Base-by-base conservation (phyloP, 2,888 invertebrate genomes). In the Callosobruchus maculatus region DNA sequence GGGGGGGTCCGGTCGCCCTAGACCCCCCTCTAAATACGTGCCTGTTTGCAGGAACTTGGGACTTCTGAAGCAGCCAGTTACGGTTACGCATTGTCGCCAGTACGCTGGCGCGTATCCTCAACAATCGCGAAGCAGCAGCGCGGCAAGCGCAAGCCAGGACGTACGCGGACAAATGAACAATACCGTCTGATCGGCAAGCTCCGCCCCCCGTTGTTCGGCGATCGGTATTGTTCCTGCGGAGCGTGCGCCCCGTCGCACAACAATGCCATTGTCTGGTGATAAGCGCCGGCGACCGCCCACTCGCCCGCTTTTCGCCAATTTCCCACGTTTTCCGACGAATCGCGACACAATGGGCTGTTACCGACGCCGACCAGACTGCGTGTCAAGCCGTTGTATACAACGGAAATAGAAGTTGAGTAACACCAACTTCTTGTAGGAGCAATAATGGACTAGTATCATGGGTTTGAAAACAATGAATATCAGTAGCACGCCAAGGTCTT, bases 81-180 rank as follows among this genome's bases (percentile, higher is more conserved):
- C 13, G 49, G 49, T 49, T 18, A 49, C 13, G 49, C 49, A 49
- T 13, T 49, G 49, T 49, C 49, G 1, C 1, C 18, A 13, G 18
- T 49, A 49, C 49, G 49, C 49, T 49, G 49, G 49, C 49, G 49
- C 49, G 7, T 7, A 26, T 7, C 26, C 7, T 26, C 26, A 26
- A 26, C 26, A 26, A 26, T 26, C 26, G 26, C 2, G 82, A 79
- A 80, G 79, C 76, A 74, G 77, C 76, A 74, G 77, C 75, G 79
- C 77, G 77, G 70, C 70, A 21, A 21, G 22, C 67, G 74, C 73
- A 74, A 67, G 71, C 71, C 79, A 82, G 79, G 81, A 83, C 84
- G 81, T 82, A 83, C 82, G 79, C 83, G 82, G 84, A 85, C 86
- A 86, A 86, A 86, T 86, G 86, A 86, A 86, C 86, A 86, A 86